phyloP scores from a whole-genome alignment of 2,888 invertebrate species.

The Spilarctia lutea region DNA sequence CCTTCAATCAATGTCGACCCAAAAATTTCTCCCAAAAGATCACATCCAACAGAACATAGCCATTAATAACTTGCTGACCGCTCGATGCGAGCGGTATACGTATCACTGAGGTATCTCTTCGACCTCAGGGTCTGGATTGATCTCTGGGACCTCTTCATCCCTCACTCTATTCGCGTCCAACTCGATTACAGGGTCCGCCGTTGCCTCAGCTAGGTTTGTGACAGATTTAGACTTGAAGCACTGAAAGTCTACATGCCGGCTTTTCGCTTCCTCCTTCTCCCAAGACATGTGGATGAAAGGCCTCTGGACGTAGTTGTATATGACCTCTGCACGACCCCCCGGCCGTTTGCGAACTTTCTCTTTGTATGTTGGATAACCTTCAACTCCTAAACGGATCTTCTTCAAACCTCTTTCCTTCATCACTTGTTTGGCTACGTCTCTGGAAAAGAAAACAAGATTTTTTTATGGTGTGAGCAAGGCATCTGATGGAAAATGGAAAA shows the following conservation, averaged over 20 bases:
- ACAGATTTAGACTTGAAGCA: slow-evolving; percentile 99
- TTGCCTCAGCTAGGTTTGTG: slow-evolving; percentile 97
- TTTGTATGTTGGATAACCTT: slow-evolving; percentile 99
- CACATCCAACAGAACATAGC: slow-evolving; percentile 61
- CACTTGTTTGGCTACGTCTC: slow-evolving; percentile 99
- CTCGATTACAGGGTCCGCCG: slow-evolving; percentile 94
- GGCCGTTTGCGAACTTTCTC: slow-evolving; percentile 99
- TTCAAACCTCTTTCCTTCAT: slow-evolving; percentile 99
- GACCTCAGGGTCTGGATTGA: slow-evolving; percentile 55
- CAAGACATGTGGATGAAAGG: slow-evolving; percentile 99
- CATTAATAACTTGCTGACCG: slow-evolving; percentile 51
- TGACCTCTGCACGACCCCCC: slow-evolving; percentile 97
- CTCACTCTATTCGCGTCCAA: slow-evolving; percentile 82
- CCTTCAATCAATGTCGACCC: not conserved
- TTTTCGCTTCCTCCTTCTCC: slow-evolving; percentile 99
- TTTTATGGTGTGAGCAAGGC: no score
- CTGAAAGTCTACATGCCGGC: slow-evolving; percentile 99
- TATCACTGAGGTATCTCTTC: slow-evolving; percentile 54
- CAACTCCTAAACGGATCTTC: slow-evolving; percentile 99
- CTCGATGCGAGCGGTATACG: slow-evolving; percentile 52
- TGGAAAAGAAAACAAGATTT: slow-evolving; percentile 49
- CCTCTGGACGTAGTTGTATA: slow-evolving; percentile 99
- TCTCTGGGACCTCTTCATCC: slow-evolving; percentile 64
- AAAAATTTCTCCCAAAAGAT: not conserved
- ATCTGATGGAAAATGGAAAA: no score